phyloP scores from a whole-genome alignment of 1,140 invertebrate genomes.

The Archegozetes longisetosus region DNA sequence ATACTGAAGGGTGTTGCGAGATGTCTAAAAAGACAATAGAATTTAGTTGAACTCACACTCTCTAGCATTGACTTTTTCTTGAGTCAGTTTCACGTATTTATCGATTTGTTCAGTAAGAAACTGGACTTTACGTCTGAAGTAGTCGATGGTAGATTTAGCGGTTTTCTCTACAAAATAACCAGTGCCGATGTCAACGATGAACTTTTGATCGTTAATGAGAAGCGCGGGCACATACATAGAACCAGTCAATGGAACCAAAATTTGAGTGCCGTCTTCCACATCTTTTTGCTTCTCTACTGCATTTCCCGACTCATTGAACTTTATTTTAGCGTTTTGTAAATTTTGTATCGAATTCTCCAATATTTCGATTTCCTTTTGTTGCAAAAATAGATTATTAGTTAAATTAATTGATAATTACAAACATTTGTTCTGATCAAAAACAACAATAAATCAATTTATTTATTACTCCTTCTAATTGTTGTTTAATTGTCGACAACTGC shows the following conservation, averaged over 20 bases:
- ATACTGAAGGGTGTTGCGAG: too few relatives aligned
- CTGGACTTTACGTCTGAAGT: slow-evolving; percentile 74
- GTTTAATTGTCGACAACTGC: slow-evolving; percentile 60
- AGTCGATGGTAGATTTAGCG: slow-evolving; percentile 54
- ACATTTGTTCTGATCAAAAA: too few relatives aligned
- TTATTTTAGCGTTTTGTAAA: slow-evolving; percentile 70
- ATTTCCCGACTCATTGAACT: slow-evolving; percentile 71
- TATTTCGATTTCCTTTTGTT: slow-evolving; percentile 48
- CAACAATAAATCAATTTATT: slow-evolving; percentile 3
- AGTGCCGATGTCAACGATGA: slow-evolving; percentile 82
- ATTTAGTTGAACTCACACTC: slow-evolving; percentile 37
- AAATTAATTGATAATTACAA: slow-evolving; percentile 12
- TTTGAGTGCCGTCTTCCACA: slow-evolving; percentile 53
- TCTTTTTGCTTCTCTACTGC: slow-evolving; percentile 61
- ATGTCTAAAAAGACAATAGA: background rate
- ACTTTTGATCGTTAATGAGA: slow-evolving; percentile 58
- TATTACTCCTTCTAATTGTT: slow-evolving; percentile 63
- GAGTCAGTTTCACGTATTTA: slow-evolving; percentile 64
- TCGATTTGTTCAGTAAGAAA: slow-evolving; percentile 88
- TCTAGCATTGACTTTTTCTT: slow-evolving; percentile 68
- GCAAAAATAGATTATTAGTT: slow-evolving; percentile 6
- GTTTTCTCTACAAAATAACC: slow-evolving; percentile 88
- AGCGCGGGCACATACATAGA: slow-evolving; percentile 88
- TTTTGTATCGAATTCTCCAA: slow-evolving; percentile 74
- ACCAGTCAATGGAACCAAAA: slow-evolving; percentile 75